A percentile compares a stretch with the other conserved stretches of the same genome.
Evolutionary conservation across 2,113 vertebrate genomes (phyloP).

Genomic region (Recurvirostra avosetta): DNA sequence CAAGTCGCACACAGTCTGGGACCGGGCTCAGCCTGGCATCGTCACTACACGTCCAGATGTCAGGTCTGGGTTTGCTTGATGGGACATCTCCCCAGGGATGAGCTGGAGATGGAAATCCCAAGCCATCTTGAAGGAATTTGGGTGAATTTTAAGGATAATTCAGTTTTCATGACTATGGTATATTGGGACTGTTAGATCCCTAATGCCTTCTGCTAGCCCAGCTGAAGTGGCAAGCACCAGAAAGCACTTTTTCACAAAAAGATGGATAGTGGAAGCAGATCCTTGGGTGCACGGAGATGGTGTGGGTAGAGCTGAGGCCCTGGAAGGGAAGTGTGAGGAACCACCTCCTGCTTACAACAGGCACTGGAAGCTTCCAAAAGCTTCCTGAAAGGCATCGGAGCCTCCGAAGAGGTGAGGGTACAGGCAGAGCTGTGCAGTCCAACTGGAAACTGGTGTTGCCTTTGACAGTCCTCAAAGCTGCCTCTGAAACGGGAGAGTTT

Average conservation of each 20-base stretch:
- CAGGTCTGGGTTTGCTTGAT: not conserved
- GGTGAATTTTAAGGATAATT: not conserved
- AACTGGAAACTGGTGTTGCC: not conserved
- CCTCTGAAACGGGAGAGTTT: not conserved
- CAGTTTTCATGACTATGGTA: not conserved
- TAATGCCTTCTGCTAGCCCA: not conserved
- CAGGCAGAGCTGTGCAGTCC: not conserved
- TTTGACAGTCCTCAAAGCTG: not conserved
- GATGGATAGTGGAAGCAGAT: not conserved
- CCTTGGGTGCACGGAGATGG: rapidly evolving
- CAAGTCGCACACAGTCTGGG: not conserved
- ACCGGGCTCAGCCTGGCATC: not conserved
- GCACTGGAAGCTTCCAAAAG: not conserved
- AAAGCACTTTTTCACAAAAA: not conserved
- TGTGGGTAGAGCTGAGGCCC: not conserved
- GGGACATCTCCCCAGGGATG: not conserved
- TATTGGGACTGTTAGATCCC: not conserved
- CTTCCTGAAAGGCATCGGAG: not conserved
- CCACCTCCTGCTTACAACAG: not conserved
- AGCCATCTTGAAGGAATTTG: not conserved
- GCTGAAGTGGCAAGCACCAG: not conserved
- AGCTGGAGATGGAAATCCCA: not conserved
- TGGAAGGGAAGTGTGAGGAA: not conserved
- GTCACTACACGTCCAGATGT: rapidly evolving
- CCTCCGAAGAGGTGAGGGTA: not conserved